A percentile compares a stretch with the other conserved stretches of the same genome.
Evolutionary conservation across 2,888 invertebrate species (phyloP).

Genomic region (Axea sp.): DNA sequence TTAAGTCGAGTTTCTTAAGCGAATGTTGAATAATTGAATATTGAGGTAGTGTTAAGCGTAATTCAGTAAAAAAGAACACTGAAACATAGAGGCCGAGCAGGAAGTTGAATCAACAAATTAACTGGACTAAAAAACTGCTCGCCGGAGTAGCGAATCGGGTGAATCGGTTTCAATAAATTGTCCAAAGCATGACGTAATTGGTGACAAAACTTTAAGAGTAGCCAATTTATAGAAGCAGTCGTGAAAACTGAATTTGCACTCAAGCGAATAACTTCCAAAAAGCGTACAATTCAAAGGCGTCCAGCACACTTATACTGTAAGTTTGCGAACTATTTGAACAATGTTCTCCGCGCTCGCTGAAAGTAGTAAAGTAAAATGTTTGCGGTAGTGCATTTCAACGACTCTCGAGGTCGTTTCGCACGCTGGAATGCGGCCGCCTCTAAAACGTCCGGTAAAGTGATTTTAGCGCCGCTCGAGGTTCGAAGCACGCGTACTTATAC

Average conservation of each 20-base stretch:
- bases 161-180: conserved; percentile 47
- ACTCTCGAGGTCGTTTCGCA: conserved; percentile 53
- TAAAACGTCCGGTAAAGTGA: conserved; percentile 52
- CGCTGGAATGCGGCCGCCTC: conserved; percentile 45
- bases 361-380: conserved; percentile 61
- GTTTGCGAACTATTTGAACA: conserved; percentile 59
- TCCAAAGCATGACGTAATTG: conserved; percentile 29
- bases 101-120: too few species aligned
- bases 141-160: conserved; percentile 14
- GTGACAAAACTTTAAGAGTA: conserved; percentile 38
- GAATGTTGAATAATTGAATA: too few species aligned
- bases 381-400: conserved; percentile 60
- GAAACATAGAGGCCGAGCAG: too few species aligned
- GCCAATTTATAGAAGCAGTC: conserved; percentile 39
- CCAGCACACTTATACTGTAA: conserved; percentile 42
- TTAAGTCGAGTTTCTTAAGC: too few species aligned
- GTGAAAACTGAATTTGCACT: conserved; percentile 49
- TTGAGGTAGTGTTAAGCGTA: too few species aligned
- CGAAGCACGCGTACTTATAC: conserved; percentile 21
- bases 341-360: conserved; percentile 40
- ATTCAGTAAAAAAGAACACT: too few species aligned
- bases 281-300: conserved; percentile 45
- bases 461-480: conserved; percentile 30
- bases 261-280: conserved; percentile 33
- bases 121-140: too few species aligned